These are phyloP conservation scores for Xenopus laevis DNA, from an alignment of 2,113 vertebrate species.

Conservation along the genomic window DNA sequence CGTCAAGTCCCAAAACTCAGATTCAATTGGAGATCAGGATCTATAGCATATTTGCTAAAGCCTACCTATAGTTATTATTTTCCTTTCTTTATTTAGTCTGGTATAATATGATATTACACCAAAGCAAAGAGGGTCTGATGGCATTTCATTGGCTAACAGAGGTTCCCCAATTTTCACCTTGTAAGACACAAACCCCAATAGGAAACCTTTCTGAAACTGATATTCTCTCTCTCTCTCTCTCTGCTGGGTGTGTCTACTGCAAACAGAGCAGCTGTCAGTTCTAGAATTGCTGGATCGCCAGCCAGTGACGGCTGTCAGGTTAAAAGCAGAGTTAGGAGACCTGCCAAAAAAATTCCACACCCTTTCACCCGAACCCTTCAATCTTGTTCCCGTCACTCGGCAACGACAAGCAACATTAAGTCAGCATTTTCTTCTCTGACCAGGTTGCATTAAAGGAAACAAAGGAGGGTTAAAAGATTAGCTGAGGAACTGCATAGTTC, in stretches of 20 bases:
- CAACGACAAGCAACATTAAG: slow-evolving; percentile 45
- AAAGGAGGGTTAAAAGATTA: slow-evolving; percentile 18
- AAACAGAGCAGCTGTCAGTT: slow-evolving; percentile 45
- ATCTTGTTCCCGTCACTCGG: slow-evolving; percentile 38
- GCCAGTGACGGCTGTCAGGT: slow-evolving; percentile 46
- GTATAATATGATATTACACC: no score
- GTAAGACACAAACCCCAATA: neutral
- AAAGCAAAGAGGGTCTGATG: no score
- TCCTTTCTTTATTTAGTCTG: no score
- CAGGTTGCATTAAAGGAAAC: slow-evolving; percentile 26
- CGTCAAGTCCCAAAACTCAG: no score
- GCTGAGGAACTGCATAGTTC: slow-evolving; percentile 5
- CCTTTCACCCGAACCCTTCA: slow-evolving; percentile 31
- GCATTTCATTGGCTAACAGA: no score
- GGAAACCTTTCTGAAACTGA: slow-evolving; percentile 2
- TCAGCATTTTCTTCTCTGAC: slow-evolving; percentile 50
- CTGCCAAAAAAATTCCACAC: slow-evolving; percentile 46
- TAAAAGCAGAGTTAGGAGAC: slow-evolving; percentile 25
- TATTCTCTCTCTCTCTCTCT: neutral
- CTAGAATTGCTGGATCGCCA: slow-evolving; percentile 31
- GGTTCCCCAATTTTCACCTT: neutral
- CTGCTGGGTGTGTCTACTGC: slow-evolving; percentile 40
- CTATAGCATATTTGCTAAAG: no score
- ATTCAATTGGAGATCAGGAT: no score
- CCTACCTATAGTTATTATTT: no score